phyloP scores from a whole-genome alignment of 2,888 invertebrate species.

The Tipula unca region DNA sequence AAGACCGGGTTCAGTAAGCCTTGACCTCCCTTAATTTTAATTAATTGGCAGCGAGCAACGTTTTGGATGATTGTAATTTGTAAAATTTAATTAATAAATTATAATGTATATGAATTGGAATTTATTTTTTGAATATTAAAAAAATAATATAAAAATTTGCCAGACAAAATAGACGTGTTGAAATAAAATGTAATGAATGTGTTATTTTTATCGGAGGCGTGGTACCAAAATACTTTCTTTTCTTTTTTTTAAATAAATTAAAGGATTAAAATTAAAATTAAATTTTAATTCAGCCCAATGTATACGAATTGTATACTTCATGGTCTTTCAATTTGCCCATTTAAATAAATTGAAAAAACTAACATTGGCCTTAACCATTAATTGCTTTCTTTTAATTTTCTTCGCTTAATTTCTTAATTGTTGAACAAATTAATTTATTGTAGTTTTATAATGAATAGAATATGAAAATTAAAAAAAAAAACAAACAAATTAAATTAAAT shows the following conservation, averaged over 20 bases:
- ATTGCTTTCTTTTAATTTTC: neutral
- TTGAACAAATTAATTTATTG: neutral
- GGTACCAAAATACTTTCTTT: neutral
- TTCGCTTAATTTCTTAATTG: neutral
- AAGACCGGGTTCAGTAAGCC: too few species aligned
- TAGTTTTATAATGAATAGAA: too few species aligned
- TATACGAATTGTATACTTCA: too few species aligned
- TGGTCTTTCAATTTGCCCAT: neutral
- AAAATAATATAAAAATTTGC: neutral
- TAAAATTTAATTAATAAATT: neutral
- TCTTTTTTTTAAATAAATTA: neutral
- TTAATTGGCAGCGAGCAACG: too few species aligned
- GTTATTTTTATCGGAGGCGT: neutral
- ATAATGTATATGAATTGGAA: neutral
- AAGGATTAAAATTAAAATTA: neutral
- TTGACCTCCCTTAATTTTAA: too few species aligned
- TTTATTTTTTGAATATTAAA: neutral
- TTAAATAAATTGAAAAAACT: neutral
- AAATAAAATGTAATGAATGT: neutral
- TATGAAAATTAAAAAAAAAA: neutral
- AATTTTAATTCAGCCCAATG: neutral
- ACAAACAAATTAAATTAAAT: too few species aligned
- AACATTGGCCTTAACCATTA: neutral
- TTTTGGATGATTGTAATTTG: too few species aligned
- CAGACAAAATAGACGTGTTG: neutral